A percentile compares a stretch with the other conserved stretches of the same genome.
Evolutionary conservation across 2,888 invertebrate genomes (phyloP).

Genomic region (Tinea semifulvella): DNA sequence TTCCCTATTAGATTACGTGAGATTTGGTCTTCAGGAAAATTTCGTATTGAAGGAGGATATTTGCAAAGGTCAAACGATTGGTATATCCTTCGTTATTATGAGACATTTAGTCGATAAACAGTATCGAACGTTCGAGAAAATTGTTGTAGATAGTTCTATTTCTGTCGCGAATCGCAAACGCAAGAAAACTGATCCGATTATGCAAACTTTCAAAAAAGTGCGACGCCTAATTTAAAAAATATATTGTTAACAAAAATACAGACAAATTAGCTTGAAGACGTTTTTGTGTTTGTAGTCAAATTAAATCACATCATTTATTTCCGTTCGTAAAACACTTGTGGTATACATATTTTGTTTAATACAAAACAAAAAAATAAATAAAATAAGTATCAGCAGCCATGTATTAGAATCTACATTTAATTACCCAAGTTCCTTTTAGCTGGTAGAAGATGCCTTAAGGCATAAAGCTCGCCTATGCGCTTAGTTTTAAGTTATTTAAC

Average conservation of each 20-base stretch:
- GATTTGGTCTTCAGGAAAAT: neutral
- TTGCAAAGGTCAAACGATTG: conserved; percentile 42
- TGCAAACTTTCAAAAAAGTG: conserved; percentile 17
- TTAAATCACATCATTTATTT: too few relatives aligned
- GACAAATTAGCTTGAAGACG: too few relatives aligned
- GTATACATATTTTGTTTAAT: neutral
- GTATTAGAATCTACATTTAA: too few relatives aligned
- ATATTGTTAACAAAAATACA: neutral
- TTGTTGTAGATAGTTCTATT: conserved; percentile 34
- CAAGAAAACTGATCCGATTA: conserved; percentile 37
- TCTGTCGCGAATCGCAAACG: conserved; percentile 31
- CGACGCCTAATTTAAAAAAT: neutral
- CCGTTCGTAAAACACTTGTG: neutral
- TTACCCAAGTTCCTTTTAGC: too few relatives aligned
- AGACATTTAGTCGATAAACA: conserved; percentile 44
- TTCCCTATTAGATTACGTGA: conserved; percentile 19
- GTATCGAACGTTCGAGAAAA: conserved; percentile 46
- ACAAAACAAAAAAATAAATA: too few relatives aligned
- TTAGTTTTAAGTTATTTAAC: too few relatives aligned
- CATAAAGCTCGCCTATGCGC: too few relatives aligned
- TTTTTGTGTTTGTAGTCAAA: too few relatives aligned
- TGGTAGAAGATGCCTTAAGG: too few relatives aligned
- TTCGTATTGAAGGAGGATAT: conserved; percentile 34
- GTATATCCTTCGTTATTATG: conserved; percentile 43
- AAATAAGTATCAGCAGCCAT: too few relatives aligned